phyloP scores from a whole-genome alignment of 2,888 invertebrate genomes.

The Callinectes sapidus region DNA sequence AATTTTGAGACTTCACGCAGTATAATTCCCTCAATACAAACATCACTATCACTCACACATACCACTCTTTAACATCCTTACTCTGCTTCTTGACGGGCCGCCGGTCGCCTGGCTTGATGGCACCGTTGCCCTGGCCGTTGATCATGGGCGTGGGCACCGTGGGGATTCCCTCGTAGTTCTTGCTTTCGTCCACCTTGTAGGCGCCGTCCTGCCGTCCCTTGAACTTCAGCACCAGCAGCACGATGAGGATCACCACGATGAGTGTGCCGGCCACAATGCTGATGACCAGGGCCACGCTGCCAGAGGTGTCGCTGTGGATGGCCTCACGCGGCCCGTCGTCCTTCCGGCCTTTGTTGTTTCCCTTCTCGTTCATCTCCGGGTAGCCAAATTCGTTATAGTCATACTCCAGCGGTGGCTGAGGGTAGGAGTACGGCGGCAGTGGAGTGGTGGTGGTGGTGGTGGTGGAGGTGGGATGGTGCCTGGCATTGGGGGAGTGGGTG shows the following conservation, averaged over 20 bases:
- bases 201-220: constrained; percentile 89
- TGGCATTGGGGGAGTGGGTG: constrained; percentile 59
- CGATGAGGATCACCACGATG: constrained; percentile 92
- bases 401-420: constrained; percentile 73
- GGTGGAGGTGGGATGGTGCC: constrained; percentile 68
- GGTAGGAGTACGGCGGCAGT: constrained; percentile 72
- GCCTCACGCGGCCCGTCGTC: constrained; percentile 75
- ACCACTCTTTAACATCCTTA: constrained; percentile 97
- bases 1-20: constrained; percentile 66
- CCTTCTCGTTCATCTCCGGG: constrained; percentile 74
- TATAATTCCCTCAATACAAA: constrained; percentile 64
- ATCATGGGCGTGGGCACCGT: constrained; percentile 69
- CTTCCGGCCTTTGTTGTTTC: constrained; percentile 50
- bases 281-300: constrained; percentile 80
- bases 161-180: constrained; percentile 76
- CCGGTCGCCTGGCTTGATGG: constrained; percentile 84
- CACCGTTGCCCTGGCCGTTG: constrained; percentile 74
- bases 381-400: constrained; percentile 74
- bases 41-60: constrained; percentile 81
- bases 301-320: constrained; percentile 74
- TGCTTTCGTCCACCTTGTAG: constrained; percentile 93
- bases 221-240: constrained; percentile 92
- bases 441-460: constrained; percentile 74
- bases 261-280: constrained; percentile 93
- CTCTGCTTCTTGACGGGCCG: constrained; percentile 76